Conservation (phyloP, 2,113 vertebrate genomes). For the Paralichthys olivaceus region DNA sequence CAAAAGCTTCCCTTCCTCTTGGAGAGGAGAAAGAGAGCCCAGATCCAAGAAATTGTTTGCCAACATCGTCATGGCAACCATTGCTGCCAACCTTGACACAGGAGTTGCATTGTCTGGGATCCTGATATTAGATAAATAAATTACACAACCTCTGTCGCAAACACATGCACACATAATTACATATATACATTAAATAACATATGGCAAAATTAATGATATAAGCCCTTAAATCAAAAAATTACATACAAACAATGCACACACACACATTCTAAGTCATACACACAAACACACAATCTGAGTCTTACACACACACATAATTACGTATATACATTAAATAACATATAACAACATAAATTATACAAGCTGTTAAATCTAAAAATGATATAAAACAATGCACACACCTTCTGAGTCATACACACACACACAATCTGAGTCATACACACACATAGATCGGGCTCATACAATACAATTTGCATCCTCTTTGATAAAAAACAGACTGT, state of each 20-base stretch:
- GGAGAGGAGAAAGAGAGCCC: conserved; percentile 42
- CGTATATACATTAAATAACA: not conserved
- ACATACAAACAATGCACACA: not conserved
- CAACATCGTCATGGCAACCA: conserved; percentile 62
- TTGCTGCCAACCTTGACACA: conserved; percentile 70
- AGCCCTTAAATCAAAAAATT: not conserved
- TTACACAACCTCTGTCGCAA: conserved; percentile 44
- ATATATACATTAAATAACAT: not conserved
- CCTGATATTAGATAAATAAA: conserved; percentile 68
- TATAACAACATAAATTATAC: not conserved
- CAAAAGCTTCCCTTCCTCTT: conserved; percentile 53
- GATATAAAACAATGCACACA: conserved; percentile 3
- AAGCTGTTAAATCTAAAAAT: not conserved
- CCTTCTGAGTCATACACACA: not conserved
- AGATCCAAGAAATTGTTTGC: conserved; percentile 70
- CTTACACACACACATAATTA: not conserved
- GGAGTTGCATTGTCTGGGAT: conserved; percentile 61
- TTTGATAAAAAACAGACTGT: conserved; percentile 58
- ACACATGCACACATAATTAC: not conserved
- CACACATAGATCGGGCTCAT: conserved; percentile 2
- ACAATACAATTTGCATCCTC: conserved; percentile 33
- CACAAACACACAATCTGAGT: not conserved
- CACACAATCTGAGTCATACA: conserved; percentile 6
- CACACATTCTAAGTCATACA: not conserved
- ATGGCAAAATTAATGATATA: not conserved